Evolutionary conservation across 2,797 vertebrate species (phyloP).

Genomic region (Acrossocheilus fasciatus): DNA sequence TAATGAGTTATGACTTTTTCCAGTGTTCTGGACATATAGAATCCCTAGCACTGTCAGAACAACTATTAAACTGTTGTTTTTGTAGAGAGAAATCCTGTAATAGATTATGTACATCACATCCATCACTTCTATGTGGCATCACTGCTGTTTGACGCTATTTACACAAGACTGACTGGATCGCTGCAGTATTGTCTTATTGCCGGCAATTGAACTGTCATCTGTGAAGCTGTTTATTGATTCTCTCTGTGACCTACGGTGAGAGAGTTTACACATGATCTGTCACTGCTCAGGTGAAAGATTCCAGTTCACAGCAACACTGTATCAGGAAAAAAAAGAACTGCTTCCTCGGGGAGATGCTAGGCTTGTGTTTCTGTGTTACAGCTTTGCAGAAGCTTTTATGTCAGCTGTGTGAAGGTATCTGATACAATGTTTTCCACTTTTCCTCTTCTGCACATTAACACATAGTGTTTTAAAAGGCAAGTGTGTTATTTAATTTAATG

Average conservation of each 20-base stretch:
- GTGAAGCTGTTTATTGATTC: constrained; percentile 41
- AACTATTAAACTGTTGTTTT: background rate
- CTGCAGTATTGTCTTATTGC: constrained; percentile 20
- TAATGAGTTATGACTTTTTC: background rate
- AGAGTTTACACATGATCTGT: constrained; percentile 20
- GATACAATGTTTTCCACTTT: background rate
- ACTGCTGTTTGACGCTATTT: background rate
- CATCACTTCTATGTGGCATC: background rate
- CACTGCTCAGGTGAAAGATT: constrained; percentile 36
- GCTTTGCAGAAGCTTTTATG: background rate
- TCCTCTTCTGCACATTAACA: background rate
- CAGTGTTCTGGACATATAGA: background rate
- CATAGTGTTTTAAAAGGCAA: background rate
- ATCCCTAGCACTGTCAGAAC: background rate
- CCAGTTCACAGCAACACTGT: background rate
- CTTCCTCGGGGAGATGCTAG: background rate
- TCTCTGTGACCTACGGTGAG: constrained; percentile 11
- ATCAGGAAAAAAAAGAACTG: background rate
- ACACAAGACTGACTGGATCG: background rate
- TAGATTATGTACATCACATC: background rate
- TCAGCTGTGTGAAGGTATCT: constrained; percentile 11
- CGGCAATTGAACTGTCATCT: constrained; percentile 32
- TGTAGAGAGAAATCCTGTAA: background rate
- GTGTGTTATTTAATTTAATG: background rate
- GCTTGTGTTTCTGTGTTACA: background rate